Conservation (phyloP, 2,113 vertebrate genomes). For the Crocuta crocuta region DNA sequence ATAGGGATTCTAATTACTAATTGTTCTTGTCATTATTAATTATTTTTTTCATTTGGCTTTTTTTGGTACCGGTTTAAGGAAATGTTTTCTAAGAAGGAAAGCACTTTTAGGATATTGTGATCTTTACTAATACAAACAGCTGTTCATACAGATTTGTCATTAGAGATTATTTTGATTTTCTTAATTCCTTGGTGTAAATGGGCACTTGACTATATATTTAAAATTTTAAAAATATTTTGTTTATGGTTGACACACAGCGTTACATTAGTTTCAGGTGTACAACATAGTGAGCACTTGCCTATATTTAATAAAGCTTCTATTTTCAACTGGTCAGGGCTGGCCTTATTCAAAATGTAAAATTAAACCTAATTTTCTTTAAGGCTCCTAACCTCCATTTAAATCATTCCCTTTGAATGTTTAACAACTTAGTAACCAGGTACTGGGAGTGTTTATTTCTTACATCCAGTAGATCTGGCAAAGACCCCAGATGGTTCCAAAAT, state of each 20-base stretch:
- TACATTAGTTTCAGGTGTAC: neutral
- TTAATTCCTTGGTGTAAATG: constrained; percentile 16
- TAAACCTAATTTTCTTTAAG: neutral
- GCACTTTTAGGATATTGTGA: neutral
- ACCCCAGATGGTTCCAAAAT: neutral
- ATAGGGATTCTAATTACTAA: neutral
- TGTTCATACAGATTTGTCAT: neutral
- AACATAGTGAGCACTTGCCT: neutral
- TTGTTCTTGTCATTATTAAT: neutral
- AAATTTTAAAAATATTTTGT: neutral
- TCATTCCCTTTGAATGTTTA: neutral
- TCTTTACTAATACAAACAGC: neutral
- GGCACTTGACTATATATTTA: neutral
- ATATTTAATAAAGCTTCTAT: neutral
- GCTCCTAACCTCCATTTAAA: neutral
- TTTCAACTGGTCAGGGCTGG: neutral
- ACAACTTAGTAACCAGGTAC: neutral
- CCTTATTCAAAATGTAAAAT: constrained; percentile 35
- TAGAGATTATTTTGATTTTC: constrained; percentile 41
- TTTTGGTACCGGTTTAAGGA: constrained; percentile 18
- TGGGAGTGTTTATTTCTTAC: neutral
- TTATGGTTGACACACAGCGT: neutral
- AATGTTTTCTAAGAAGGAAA: constrained; percentile 30
- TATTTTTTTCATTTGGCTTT: neutral
- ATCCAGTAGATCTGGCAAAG: neutral